These are phyloP conservation scores for Chymomyza fuscimana DNA, from an alignment of 2,888 invertebrate genomes.

Conservation along the genomic window DNA sequence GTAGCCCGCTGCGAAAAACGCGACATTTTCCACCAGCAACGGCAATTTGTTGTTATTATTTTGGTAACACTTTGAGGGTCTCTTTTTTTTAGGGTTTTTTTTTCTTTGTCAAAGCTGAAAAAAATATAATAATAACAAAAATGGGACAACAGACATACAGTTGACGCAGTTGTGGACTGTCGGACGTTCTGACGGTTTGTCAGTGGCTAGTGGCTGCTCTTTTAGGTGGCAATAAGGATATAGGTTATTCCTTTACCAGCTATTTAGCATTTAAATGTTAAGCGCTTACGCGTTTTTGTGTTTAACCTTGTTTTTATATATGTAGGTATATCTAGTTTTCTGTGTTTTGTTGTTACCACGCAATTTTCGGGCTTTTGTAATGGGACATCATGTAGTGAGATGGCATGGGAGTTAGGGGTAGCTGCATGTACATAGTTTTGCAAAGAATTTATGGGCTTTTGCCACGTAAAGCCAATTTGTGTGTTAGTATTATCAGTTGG, in stretches of 20 bases:
- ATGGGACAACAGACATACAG: background rate
- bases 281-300: conserved; percentile 43
- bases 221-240: conserved; percentile 64
- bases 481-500: conserved; percentile 49
- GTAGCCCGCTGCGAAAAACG: conserved; percentile 60
- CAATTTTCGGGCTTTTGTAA: conserved; percentile 3
- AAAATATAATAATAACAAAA: conserved; percentile 12
- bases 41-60: conserved; percentile 71
- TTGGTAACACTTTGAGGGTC: conserved; percentile 66
- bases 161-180: background rate
- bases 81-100: conserved; percentile 31
- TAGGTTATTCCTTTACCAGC: conserved; percentile 73
- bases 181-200: background rate
- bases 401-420: background rate
- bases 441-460: background rate
- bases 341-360: conserved; percentile 13
- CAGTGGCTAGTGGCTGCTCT: background rate
- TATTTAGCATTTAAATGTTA: conserved; percentile 73
- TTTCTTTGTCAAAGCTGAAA: conserved; percentile 44
- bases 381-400: background rate
- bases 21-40: conserved; percentile 50
- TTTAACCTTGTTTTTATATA: conserved; percentile 33
- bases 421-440: background rate
- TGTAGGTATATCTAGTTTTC: conserved; percentile 8
- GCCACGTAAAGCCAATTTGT: conserved; percentile 58